phyloP scores from a whole-genome alignment of 2,888 invertebrate species.

The Lymantria monacha region DNA sequence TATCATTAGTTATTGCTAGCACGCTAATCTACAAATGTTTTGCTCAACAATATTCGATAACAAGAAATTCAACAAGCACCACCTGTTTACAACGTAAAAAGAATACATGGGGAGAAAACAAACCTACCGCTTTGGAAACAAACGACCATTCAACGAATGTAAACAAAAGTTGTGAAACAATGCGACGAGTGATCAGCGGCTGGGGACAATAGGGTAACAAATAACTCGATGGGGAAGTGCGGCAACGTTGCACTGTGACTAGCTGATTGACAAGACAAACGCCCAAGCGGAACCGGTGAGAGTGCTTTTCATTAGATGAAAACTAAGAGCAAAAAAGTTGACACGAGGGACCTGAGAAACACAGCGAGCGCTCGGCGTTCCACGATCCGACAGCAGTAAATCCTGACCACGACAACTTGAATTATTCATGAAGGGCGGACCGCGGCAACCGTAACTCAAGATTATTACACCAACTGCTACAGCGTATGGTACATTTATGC shows the following conservation, averaged over 20 bases:
- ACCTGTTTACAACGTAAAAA: slow-evolving; percentile 54
- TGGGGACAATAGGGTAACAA: slow-evolving; percentile 74
- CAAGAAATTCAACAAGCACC: slow-evolving; percentile 52
- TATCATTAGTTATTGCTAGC: slow-evolving; percentile 38
- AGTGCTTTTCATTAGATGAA: slow-evolving; percentile 67
- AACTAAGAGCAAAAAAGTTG: slow-evolving; percentile 60
- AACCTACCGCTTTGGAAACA: slow-evolving; percentile 61
- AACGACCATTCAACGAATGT: slow-evolving; percentile 64
- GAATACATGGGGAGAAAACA: slow-evolving; percentile 60
- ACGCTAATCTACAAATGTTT: slow-evolving; percentile 43
- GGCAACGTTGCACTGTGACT: slow-evolving; percentile 49
- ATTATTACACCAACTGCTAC: slow-evolving; percentile 30
- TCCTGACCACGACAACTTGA: slow-evolving; percentile 55
- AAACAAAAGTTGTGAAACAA: slow-evolving; percentile 76
- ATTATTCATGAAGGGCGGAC: slow-evolving; percentile 64
- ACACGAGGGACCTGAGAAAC: slow-evolving; percentile 39
- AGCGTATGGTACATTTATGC: background rate
- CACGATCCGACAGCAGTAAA: slow-evolving; percentile 43
- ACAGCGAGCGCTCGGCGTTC: slow-evolving; percentile 31
- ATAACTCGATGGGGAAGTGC: slow-evolving; percentile 68
- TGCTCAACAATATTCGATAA: slow-evolving; percentile 53
- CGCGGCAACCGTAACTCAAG: slow-evolving; percentile 29
- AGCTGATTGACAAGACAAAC: slow-evolving; percentile 77
- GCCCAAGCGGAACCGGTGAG: slow-evolving; percentile 55
- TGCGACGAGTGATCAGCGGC: slow-evolving; percentile 67